These are phyloP conservation scores for Porites australiensis DNA, from an alignment of 64 coral and sea anemone genomes.

Conservation along the genomic window DNA sequence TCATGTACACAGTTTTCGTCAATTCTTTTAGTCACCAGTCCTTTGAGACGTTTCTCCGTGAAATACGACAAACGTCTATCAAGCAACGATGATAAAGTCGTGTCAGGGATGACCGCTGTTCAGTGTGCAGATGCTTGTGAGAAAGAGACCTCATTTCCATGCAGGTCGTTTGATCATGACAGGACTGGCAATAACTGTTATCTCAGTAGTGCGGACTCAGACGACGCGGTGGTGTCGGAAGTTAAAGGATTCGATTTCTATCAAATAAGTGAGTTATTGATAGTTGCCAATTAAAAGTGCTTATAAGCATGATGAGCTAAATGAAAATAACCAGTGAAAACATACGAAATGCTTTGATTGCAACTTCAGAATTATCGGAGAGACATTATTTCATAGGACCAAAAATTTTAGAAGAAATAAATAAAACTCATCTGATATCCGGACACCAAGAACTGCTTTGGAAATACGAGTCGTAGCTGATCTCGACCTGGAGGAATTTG, in stretches of 20 bases:
- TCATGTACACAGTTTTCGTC: not conserved
- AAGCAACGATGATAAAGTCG: conserved; percentile 62
- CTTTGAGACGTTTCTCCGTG: conserved; percentile 61
- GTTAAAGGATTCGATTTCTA: conserved; percentile 79
- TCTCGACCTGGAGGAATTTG: too few species aligned
- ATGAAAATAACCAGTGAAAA: too few species aligned
- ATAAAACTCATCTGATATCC: too few species aligned
- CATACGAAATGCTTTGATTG: too few species aligned
- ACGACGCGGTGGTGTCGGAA: not conserved
- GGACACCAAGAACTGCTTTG: too few species aligned
- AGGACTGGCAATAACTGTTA: conserved; percentile 71
- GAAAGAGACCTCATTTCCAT: conserved; percentile 71
- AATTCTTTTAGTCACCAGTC: conserved; percentile 68
- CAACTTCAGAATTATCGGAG: too few species aligned
- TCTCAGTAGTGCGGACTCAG: conserved; percentile 59
- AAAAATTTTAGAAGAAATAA: too few species aligned
- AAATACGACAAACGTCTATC: conserved; percentile 63
- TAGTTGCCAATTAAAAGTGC: too few species aligned
- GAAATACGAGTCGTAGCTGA: too few species aligned
- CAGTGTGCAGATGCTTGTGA: conserved; percentile 85
- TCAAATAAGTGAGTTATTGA: conserved; percentile 79
- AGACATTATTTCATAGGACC: too few species aligned
- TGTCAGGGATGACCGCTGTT: conserved; percentile 56
- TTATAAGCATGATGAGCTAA: too few species aligned
- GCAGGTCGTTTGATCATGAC: conserved; percentile 96